Base-by-base conservation (phyloP, 2,888 invertebrate species). In the Eubasilissa splendida region DNA sequence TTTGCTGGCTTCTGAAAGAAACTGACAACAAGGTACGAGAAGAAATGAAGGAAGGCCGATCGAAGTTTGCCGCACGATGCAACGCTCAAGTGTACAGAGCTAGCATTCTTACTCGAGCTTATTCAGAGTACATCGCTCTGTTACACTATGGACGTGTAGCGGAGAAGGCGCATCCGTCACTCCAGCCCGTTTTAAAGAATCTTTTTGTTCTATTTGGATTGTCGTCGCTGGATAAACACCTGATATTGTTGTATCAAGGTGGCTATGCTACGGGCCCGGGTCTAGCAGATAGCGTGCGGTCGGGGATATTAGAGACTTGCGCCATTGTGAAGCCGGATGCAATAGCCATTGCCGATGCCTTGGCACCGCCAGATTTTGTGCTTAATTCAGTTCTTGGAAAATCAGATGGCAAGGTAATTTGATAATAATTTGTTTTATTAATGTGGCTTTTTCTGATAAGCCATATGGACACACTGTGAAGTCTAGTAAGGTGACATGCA, bases 321-420 rank as follows among this genome's bases (percentile, higher is more conserved):
- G 87, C 86, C 0, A 90, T 91, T 14, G 85, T 97, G n/a, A 95
- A 95, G 88, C 90, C 92, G 10, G 95, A 96, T 59, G 91, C 95
- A 0, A 93, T 97, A 0, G 89, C 93, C 1, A 91, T 97, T 3
- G 95, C 94, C 3, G 98, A 98, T 87, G 95, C 95, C 52, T 90
- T 98, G 50, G 95, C 97, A 3, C 97, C 97, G 0, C 95, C 97
- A 0, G 98, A 98, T 89, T 97, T 95, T 87, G 93, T 97, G 56
- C 90, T 98, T 12, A 95, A 97, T 88, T 97, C 97, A 0, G 94
- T 95, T 56, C 91, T 98, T 22, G 98, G 96, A 76, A 92, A 91
- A 86, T 94, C 96, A 52, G 96, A 97, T 90, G 98, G 98, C 83
- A 92, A 94, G 90, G 96, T 95, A 85, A 88, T 88, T 86, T 42